A percentile compares a stretch with the other conserved stretches of the same genome.
These are phyloP conservation scores for Oreotragus oreotragus DNA, from an alignment of 2,113 vertebrate genomes.

Conservation along the genomic window DNA sequence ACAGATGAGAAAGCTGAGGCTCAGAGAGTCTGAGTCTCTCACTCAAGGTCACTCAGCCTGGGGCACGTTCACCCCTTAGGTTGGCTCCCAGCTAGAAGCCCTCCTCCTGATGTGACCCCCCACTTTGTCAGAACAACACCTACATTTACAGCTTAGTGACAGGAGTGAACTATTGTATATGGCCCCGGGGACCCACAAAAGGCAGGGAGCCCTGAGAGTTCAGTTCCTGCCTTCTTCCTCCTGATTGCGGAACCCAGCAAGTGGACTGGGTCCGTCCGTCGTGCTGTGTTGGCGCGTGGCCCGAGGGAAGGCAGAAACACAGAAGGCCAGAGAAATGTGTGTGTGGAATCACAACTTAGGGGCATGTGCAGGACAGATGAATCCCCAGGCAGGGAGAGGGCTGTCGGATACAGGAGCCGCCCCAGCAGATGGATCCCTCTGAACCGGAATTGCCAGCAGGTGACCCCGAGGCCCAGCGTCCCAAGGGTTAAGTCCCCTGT, in stretches of 20 bases:
- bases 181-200: conserved; percentile 53
- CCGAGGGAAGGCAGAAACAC: conserved; percentile 39
- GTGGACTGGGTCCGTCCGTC: conserved; percentile 60
- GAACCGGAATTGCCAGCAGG: accelerated
- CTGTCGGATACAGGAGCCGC: accelerated
- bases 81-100: not conserved
- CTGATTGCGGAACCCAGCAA: not conserved
- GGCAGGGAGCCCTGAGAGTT: conserved; percentile 43
- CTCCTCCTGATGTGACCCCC: conserved; percentile 47
- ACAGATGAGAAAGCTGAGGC: not conserved
- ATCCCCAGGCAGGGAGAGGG: not conserved
- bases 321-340: not conserved
- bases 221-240: conserved; percentile 62
- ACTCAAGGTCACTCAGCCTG: not conserved
- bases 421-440: not conserved
- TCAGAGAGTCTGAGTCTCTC: not conserved
- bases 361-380: not conserved
- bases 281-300: conserved; percentile 66
- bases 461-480: accelerated
- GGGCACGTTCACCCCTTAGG: accelerated
- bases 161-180: conserved; percentile 66
- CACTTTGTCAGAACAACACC: conserved; percentile 10
- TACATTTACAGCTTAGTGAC: conserved; percentile 59
- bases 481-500: not conserved
- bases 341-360: not conserved